phyloP scores from a whole-genome alignment of 2,888 invertebrate species.

The Clivina fossor region DNA sequence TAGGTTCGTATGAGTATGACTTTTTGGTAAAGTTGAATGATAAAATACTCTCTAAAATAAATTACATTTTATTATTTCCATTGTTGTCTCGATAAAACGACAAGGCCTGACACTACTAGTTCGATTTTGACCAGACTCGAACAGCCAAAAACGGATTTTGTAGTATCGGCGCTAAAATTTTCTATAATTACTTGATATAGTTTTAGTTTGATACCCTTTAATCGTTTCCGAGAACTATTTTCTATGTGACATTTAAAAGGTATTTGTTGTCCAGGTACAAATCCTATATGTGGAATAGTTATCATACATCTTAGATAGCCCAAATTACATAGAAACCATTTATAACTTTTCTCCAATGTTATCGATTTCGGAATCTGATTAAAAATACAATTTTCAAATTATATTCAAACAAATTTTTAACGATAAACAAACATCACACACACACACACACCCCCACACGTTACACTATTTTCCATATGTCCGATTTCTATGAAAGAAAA shows the following conservation, averaged over 20 bases:
- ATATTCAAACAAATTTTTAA: background rate
- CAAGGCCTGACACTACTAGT: too few relatives aligned
- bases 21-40: too few relatives aligned
- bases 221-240: constrained; percentile 71
- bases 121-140: too few relatives aligned
- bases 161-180: constrained; percentile 43
- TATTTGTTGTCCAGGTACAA: constrained; percentile 74
- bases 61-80: background rate
- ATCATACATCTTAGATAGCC: constrained; percentile 70
- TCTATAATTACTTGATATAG: constrained; percentile 16
- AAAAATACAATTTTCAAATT: constrained; percentile 63
- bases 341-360: constrained; percentile 76
- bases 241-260: constrained; percentile 70
- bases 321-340: constrained; percentile 76
- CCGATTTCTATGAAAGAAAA: too few relatives aligned
- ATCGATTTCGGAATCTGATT: too few relatives aligned
- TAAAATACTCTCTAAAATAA: constrained; percentile 9
- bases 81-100: too few relatives aligned
- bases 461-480: too few relatives aligned
- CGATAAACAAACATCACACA: too few relatives aligned
- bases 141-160: too few relatives aligned
- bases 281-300: constrained; percentile 71
- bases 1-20: too few relatives aligned
- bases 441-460: too few relatives aligned
- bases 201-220: constrained; percentile 56